Evolutionary conservation across 2,888 invertebrate genomes (phyloP).

Genomic region (Dynastes tityus): DNA sequence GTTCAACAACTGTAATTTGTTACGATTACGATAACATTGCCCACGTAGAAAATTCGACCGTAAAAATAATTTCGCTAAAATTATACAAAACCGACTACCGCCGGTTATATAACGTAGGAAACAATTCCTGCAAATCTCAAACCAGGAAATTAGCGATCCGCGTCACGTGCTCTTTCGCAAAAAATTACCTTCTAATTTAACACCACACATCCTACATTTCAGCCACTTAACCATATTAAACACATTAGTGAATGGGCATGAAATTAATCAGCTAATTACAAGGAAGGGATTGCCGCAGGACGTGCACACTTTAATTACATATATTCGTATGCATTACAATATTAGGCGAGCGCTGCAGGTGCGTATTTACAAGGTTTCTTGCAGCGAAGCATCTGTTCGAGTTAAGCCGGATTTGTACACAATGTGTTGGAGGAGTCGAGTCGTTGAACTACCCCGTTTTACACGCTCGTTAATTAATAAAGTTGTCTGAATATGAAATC

Average conservation of each 20-base stretch:
- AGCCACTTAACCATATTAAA: constrained; percentile 39
- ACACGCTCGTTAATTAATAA: constrained; percentile 48
- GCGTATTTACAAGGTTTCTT: constrained; percentile 8
- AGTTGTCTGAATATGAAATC: constrained; percentile 50
- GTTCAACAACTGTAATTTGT: too few relatives aligned
- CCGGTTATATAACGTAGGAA: constrained; percentile 1
- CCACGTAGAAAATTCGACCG: background rate
- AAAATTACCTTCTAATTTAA: background rate
- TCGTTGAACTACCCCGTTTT: constrained; percentile 42
- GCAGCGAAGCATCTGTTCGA: constrained; percentile 12
- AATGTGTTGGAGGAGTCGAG: background rate
- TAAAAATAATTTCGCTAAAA: background rate
- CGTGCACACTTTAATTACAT: constrained; percentile 14
- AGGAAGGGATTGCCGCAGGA: background rate
- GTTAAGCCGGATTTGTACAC: background rate
- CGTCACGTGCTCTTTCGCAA: background rate
- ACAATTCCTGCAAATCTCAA: background rate
- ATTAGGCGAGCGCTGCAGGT: constrained; percentile 1
- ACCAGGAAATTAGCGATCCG: background rate
- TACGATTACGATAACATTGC: background rate
- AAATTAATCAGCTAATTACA: constrained; percentile 40
- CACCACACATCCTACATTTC: background rate
- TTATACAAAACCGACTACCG: background rate
- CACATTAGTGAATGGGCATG: constrained; percentile 15
- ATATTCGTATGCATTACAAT: background rate